Conservation (phyloP, 2,113 vertebrate species). For the Thamnaconus septentrionalis region DNA sequence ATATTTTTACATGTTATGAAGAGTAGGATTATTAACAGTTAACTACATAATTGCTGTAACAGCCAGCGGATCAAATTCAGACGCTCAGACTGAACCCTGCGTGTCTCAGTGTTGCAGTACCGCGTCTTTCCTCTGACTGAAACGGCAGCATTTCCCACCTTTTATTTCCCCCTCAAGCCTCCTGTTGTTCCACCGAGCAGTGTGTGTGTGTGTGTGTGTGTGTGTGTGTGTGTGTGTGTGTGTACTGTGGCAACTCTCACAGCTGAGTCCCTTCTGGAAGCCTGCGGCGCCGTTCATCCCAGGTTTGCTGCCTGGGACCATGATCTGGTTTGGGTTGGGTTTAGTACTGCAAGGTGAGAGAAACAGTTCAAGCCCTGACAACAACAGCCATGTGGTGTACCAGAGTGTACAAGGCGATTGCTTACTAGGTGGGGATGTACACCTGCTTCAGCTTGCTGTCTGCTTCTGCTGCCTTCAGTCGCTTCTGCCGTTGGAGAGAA, state of each 20-base stretch:
- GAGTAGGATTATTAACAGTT: too few relatives aligned
- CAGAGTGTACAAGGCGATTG: conserved; percentile 22
- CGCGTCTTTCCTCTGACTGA: too few relatives aligned
- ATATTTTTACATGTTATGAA: too few relatives aligned
- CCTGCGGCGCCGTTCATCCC: conserved; percentile 88
- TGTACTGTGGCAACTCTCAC: conserved; percentile 95
- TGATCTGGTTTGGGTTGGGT: conserved; percentile 94
- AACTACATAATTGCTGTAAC: too few relatives aligned
- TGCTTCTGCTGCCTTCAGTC: conserved; percentile 90
- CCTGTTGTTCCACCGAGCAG: too few relatives aligned
- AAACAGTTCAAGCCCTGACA: background rate
- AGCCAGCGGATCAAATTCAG: too few relatives aligned
- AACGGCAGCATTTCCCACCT: background rate
- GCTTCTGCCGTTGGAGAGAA: conserved; percentile 75
- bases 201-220: too few relatives aligned
- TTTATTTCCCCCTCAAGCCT: background rate
- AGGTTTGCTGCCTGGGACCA: conserved; percentile 87
- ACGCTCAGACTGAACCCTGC: too few relatives aligned
- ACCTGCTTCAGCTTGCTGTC: conserved; percentile 94
- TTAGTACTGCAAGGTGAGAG: conserved; percentile 78
- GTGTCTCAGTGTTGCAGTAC: too few relatives aligned
- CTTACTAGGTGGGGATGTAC: conserved; percentile 95
- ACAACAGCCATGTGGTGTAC: background rate
- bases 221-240: conserved; percentile 19
- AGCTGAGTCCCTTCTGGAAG: conserved; percentile 91